These are phyloP conservation scores for Picathartes gymnocephalus DNA, from an alignment of 2,113 vertebrate genomes.

Conservation along the genomic window DNA sequence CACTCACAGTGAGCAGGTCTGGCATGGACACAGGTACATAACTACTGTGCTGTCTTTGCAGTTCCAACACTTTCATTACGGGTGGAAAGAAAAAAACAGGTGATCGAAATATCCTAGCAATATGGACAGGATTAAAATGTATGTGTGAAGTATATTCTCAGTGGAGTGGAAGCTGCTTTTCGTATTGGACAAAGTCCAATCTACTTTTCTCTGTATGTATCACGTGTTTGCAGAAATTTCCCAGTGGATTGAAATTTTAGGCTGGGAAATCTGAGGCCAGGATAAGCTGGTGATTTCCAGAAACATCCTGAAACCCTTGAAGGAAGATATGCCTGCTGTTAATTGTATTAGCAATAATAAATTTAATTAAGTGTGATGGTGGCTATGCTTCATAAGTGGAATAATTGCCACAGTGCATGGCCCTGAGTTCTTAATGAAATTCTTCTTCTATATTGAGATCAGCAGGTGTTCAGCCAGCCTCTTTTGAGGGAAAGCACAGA, in stretches of 20 bases:
- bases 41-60: neutral
- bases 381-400: neutral
- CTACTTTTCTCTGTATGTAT: neutral
- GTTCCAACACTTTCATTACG: neutral
- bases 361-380: neutral
- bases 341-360: neutral
- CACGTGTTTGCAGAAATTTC: neutral
- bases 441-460: neutral
- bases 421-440: neutral
- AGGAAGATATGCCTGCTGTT: neutral
- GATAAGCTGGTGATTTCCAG: neutral
- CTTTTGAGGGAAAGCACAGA: neutral
- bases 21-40: neutral
- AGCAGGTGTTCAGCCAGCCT: neutral
- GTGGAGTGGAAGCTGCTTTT: neutral
- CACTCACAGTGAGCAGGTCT: neutral
- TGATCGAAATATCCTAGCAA: neutral
- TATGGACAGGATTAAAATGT: neutral
- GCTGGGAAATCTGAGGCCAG: neutral
- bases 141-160: neutral
- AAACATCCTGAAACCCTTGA: neutral
- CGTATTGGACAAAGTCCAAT: neutral
- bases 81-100: neutral
- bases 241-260: neutral
- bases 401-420: neutral